Evolutionary conservation across 2,797 vertebrate species (phyloP).

Genomic region (Galagoides demidoff): DNA sequence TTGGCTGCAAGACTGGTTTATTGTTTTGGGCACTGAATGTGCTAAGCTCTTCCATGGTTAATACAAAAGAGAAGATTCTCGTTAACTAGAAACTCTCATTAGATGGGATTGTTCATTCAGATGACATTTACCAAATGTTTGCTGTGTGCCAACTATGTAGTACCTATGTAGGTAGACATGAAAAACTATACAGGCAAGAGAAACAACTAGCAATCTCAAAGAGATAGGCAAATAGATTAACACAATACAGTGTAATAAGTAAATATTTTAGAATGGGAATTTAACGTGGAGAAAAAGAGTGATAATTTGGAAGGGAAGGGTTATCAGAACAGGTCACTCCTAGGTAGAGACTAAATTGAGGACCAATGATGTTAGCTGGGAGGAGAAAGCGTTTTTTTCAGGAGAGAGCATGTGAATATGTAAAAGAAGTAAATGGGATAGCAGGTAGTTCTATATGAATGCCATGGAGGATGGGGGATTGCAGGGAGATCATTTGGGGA

Average conservation of each 20-base stretch:
- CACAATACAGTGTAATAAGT: background rate
- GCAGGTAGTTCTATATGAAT: background rate
- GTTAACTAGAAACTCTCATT: background rate
- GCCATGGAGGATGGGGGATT: background rate
- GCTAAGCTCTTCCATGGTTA: conserved; percentile 51
- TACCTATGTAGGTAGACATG: background rate
- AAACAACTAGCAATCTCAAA: background rate
- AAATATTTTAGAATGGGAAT: conserved; percentile 44
- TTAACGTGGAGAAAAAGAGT: conserved; percentile 14
- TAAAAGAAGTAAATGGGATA: conserved; percentile 46
- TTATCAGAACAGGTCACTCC: background rate
- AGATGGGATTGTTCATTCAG: conserved; percentile 49
- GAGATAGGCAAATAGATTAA: background rate
- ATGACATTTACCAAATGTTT: conserved; percentile 31
- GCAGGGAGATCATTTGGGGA: background rate
- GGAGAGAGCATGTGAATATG: conserved; percentile 21
- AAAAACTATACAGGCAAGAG: background rate
- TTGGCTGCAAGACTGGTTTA: conserved; percentile 20
- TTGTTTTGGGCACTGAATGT: conserved; percentile 50
- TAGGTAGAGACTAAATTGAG: background rate
- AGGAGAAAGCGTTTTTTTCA: background rate
- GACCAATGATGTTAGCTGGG: background rate
- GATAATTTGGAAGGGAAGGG: background rate
- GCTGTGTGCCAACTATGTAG: background rate
- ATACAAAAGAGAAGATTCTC: conserved; percentile 20